Conservation (phyloP, 2,888 invertebrate genomes). For the Polydrusus cervinus region DNA sequence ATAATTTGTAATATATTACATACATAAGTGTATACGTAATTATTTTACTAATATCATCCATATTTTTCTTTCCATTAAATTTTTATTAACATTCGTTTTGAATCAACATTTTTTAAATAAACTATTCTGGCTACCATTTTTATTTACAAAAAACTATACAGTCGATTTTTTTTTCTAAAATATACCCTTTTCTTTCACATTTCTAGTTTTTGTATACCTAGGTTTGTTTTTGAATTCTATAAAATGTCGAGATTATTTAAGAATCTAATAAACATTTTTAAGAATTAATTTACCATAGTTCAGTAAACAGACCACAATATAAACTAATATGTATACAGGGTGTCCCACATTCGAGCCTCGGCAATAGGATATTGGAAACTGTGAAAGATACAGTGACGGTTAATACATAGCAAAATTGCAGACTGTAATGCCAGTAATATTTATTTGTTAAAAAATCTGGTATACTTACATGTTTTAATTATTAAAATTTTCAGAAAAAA, state of each 20-base stretch:
- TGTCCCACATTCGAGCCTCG: background rate
- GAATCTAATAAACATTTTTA: background rate
- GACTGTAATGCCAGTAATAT: no score
- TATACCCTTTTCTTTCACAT: conserved; percentile 41
- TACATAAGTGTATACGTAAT: background rate
- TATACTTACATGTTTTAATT: no score
- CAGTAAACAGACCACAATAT: background rate
- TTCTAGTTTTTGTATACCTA: conserved; percentile 27
- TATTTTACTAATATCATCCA: conserved; percentile 27
- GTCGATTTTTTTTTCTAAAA: conserved; percentile 42
- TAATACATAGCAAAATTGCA: no score
- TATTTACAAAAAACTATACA: conserved; percentile 48
- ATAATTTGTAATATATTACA: no score
- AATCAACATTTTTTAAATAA: conserved; percentile 39
- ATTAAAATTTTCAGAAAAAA: no score
- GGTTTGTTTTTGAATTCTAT: conserved; percentile 5
- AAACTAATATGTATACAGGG: no score
- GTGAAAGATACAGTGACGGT: no score
- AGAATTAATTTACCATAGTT: background rate
- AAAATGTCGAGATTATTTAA: background rate
- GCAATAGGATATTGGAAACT: no score
- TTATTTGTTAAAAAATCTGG: no score
- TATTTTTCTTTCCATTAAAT: background rate
- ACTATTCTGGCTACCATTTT: conserved; percentile 43
- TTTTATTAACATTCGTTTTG: conserved; percentile 15